phyloP scores from a whole-genome alignment of 1,140 invertebrate species.

The Eupristina koningsbergeri region DNA sequence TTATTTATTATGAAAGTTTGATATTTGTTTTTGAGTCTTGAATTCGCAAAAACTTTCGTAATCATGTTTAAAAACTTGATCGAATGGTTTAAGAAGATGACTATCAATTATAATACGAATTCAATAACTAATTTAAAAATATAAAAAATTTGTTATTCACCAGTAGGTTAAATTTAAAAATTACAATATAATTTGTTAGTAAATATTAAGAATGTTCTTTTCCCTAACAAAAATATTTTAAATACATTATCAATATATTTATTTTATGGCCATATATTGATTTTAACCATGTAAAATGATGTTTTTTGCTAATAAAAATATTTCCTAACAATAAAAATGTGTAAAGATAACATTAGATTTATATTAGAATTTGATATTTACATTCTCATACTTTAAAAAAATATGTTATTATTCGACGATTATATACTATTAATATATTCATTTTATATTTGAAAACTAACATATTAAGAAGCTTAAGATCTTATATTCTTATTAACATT shows the following conservation, averaged over 20 bases:
- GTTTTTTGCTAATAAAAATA: too few species aligned
- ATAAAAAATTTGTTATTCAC: background rate
- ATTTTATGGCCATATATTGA: too few species aligned
- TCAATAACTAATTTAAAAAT: constrained; percentile 42
- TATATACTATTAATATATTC: too few species aligned
- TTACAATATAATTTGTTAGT: background rate
- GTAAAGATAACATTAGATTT: too few species aligned
- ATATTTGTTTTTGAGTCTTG: constrained; percentile 35
- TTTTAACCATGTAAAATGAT: too few species aligned
- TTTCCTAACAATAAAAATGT: too few species aligned
- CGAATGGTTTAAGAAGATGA: constrained; percentile 44
- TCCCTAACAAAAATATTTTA: background rate
- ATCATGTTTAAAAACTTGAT: constrained; percentile 42
- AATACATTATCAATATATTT: background rate
- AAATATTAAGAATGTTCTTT: background rate
- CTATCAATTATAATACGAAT: constrained; percentile 34
- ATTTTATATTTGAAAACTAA: too few species aligned
- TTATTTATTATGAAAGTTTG: constrained; percentile 38
- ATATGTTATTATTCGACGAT: too few species aligned
- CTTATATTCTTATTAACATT: too few species aligned
- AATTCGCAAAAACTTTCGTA: constrained; percentile 38
- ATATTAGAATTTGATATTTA: too few species aligned
- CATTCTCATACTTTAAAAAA: too few species aligned
- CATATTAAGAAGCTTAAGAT: too few species aligned
- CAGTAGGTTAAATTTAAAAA: background rate